These are phyloP conservation scores for Conger conger DNA, from an alignment of 2,113 vertebrate species.

Conservation along the genomic window DNA sequence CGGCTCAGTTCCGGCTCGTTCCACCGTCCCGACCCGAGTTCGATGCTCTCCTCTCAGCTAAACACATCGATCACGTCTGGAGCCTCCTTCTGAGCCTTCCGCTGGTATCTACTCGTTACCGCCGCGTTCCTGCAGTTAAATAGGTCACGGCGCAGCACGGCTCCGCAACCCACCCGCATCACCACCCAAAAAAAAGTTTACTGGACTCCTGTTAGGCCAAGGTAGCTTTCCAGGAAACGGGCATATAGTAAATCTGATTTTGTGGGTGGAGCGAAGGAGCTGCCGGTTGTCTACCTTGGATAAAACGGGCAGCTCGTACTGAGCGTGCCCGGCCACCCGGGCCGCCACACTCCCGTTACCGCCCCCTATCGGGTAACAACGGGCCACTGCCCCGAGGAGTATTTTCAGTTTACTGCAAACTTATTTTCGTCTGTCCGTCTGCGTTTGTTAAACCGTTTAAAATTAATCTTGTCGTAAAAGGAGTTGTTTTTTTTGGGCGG, in stretches of 20 bases:
- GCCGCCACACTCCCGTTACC: not conserved
- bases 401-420: not conserved
- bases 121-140: not conserved
- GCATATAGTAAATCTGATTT: not conserved
- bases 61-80: not conserved
- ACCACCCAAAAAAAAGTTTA: not conserved
- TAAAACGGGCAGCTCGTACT: not conserved
- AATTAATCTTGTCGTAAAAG: not conserved
- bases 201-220: not conserved
- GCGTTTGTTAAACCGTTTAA: constrained; percentile 10
- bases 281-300: not conserved
- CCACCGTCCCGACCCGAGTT: too few relatives aligned
- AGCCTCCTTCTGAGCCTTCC: not conserved
- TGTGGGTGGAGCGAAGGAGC: not conserved
- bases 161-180: too few relatives aligned
- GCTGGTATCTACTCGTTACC: not conserved
- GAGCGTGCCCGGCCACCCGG: not conserved
- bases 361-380: not conserved
- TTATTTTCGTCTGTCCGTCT: constrained; percentile 11
- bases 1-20: too few relatives aligned
- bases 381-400: not conserved
- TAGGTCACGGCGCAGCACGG: constrained; percentile 6
- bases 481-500: too few relatives aligned
- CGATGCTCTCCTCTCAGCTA: not conserved
- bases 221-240: constrained; percentile 3